Evolutionary conservation across 2,888 invertebrate species (phyloP), one percentile per base, ranked within the genome.

Genomic region (Hydraecia micacea): DNA sequence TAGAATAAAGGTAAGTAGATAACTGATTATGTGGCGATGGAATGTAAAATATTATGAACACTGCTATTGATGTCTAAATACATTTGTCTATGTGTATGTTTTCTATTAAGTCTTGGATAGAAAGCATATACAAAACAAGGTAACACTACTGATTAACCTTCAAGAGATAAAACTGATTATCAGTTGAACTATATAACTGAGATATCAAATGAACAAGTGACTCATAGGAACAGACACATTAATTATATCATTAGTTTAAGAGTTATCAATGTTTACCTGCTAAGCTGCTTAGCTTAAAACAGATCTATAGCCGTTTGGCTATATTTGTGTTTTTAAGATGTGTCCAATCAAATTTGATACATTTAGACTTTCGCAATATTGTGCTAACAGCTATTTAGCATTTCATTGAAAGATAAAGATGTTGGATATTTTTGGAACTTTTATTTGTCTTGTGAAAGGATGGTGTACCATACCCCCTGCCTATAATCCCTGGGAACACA

Each of bases 101-200:
- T 42, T 42, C 42, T 42, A 42, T 42, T 18, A 18, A 66, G 15
- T 66, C 42, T 81, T 52, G 7, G 32, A 66, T 66, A 11, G 21
- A 60, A 67, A 21, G 32, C 7, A 58, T 32, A 60, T 39, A 32
- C 52, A 52, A 76, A 75, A 32, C 9, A 60, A 63, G 32, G 32
- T 32, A 32, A 36, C 36, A 62, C 32, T 62, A 21, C 15, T 74
- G 70, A 67, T 67, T 81, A 46, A 75, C 49, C 55, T 85, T 81
- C 49, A 39, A 58, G 62, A 52, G 55, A 71, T 70, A 71, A 42
- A 60, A 36, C 1, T 6, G 55, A 36, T 42, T 18, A 75, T 62
- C 60, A 81, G 25, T 73, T 66, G 42, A 63, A 81, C 66, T 75
- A 74, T 84, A 58, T 58, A 74, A 79, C 65, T 60, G 15, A 79